A percentile compares a stretch with the other conserved stretches of the same genome.
Evolutionary conservation across 2,113 vertebrate species (phyloP).

Genomic region (Dinomys branickii): DNA sequence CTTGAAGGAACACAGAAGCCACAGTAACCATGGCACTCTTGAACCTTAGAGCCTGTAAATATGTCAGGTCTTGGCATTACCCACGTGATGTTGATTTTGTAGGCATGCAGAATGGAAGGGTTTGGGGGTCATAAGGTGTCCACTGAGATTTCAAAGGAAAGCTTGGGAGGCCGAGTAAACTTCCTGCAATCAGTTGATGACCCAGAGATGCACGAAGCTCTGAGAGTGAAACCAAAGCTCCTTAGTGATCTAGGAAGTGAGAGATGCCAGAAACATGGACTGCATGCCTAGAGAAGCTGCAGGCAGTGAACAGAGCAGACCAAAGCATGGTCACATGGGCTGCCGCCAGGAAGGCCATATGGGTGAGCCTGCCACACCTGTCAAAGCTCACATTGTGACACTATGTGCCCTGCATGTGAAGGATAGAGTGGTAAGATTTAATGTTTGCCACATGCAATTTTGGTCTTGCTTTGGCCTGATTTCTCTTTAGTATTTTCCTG

Average conservation of each 20-base stretch:
- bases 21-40: too few species aligned
- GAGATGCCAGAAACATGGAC: neutral
- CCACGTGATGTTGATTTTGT: neutral
- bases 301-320: neutral
- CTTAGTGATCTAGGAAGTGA: neutral
- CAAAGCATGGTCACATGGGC: too few species aligned
- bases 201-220: neutral
- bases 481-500: neutral
- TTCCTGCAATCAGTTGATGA: too few species aligned
- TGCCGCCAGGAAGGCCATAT: neutral
- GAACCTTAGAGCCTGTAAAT: too few species aligned
- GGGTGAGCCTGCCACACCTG: neutral
- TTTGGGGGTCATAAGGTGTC: neutral
- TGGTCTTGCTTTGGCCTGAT: too few species aligned
- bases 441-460: neutral
- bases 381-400: neutral
- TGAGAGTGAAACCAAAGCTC: neutral
- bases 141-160: neutral
- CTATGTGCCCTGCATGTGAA: neutral
- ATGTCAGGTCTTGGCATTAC: neutral
- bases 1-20: neutral
- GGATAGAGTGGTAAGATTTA: too few species aligned
- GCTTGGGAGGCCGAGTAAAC: neutral
- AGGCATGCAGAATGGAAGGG: neutral
- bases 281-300: neutral